Conservation (phyloP, 2,888 invertebrate genomes). For the Drymonia ruficornis region DNA sequence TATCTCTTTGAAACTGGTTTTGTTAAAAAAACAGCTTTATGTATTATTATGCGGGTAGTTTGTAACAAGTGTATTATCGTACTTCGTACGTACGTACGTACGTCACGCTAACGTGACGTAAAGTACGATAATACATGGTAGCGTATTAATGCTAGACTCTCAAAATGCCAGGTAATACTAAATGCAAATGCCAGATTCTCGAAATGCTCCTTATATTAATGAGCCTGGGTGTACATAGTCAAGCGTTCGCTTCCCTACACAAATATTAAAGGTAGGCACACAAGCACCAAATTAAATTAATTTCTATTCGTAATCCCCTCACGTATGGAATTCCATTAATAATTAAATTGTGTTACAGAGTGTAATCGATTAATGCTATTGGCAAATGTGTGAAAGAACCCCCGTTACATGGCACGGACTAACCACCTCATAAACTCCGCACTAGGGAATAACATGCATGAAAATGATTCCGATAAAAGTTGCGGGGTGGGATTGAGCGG, state of each 20-base stretch:
- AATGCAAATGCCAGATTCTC: not conserved
- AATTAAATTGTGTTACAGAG: not conserved
- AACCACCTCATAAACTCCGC: no score
- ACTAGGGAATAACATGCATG: no score
- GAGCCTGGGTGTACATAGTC: not conserved
- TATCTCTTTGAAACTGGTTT: conserved; percentile 6
- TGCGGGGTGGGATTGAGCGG: no score
- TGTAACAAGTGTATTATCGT: not conserved
- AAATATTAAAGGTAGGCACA: not conserved
- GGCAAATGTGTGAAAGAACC: no score
- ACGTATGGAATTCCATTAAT: not conserved
- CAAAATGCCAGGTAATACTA: no score
- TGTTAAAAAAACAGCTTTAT: conserved; percentile 11
- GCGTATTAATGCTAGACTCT: no score
- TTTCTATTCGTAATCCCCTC: not conserved
- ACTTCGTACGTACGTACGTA: no score
- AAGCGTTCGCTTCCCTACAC: not conserved
- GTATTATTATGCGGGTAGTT: conserved; percentile 17
- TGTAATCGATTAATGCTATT: not conserved
- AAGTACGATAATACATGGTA: no score
- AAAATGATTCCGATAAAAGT: no score
- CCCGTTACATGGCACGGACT: no score
- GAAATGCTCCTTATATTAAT: not conserved
- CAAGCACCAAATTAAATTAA: not conserved
- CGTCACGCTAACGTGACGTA: no score